These are phyloP conservation scores for Notothenia coriiceps DNA, from an alignment of 2,113 vertebrate species.

Conservation along the genomic window DNA sequence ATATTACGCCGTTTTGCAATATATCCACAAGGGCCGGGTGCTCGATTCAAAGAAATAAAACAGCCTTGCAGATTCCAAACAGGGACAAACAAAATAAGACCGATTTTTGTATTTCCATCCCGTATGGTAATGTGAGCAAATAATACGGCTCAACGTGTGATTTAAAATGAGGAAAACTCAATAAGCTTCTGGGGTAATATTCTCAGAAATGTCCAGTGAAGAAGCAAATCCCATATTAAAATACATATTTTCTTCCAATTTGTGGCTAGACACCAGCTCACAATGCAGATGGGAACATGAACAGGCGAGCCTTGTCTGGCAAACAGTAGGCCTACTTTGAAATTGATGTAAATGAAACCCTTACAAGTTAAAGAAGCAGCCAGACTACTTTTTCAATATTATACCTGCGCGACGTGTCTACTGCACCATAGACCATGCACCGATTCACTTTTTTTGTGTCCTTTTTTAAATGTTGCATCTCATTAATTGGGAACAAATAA, in stretches of 20 bases:
- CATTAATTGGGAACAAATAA: not conserved
- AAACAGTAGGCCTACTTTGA: not conserved
- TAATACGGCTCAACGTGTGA: not conserved
- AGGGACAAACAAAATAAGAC: not conserved
- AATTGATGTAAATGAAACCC: slow-evolving; percentile 29
- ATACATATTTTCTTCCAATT: not conserved
- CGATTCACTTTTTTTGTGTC: not conserved
- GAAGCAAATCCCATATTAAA: not conserved
- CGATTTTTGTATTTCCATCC: not conserved
- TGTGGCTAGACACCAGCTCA: not conserved
- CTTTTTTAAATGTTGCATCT: too few species aligned
- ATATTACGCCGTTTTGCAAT: not conserved
- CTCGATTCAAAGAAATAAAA: not conserved
- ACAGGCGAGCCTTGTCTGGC: not conserved
- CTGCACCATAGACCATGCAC: not conserved
- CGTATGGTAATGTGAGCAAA: not conserved
- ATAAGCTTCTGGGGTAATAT: not conserved
- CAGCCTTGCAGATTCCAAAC: not conserved
- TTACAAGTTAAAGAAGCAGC: slow-evolving; percentile 19
- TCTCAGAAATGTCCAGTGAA: not conserved
- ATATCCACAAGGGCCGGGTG: slow-evolving; percentile 2
- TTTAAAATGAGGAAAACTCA: not conserved
- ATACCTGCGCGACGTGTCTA: slow-evolving; percentile 12
- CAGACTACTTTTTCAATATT: not conserved
- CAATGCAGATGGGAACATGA: not conserved